Conservation (phyloP, 2,888 invertebrate genomes). For the Caenorhabditis japonica region DNA sequence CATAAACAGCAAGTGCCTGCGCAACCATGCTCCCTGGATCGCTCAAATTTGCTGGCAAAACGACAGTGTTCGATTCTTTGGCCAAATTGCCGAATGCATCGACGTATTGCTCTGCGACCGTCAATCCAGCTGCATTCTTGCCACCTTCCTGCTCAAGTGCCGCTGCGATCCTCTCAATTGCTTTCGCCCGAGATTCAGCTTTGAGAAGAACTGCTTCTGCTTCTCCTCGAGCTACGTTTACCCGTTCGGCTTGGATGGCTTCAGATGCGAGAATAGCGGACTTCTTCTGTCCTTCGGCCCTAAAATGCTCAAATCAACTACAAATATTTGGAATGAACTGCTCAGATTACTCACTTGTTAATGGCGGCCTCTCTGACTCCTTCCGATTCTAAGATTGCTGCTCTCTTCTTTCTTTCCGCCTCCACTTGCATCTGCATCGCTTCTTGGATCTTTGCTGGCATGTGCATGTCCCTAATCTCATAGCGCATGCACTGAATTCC, state of each 20-base stretch:
- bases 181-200: slow-evolving; percentile 90
- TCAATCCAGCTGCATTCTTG: slow-evolving; percentile 87
- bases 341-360: slow-evolving; percentile 80
- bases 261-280: slow-evolving; percentile 85
- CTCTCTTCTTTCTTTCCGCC: slow-evolving; percentile 95
- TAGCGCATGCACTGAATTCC: slow-evolving; percentile 95
- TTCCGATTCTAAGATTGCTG: slow-evolving; percentile 96
- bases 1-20: slow-evolving; percentile 73
- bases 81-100: slow-evolving; percentile 93
- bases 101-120: slow-evolving; percentile 95
- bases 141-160: slow-evolving; percentile 78
- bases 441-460: slow-evolving; percentile 92
- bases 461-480: slow-evolving; percentile 91
- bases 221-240: slow-evolving; percentile 81
- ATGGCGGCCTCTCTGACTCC: slow-evolving; percentile 84
- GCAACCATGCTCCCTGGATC: slow-evolving; percentile 70
- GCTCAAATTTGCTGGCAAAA: slow-evolving; percentile 83
- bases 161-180: slow-evolving; percentile 85
- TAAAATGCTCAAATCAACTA: no score
- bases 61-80: slow-evolving; percentile 91
- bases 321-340: background rate
- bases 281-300: slow-evolving; percentile 90
- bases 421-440: slow-evolving; percentile 99
- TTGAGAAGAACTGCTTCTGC: slow-evolving; percentile 90
- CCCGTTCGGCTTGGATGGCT: slow-evolving; percentile 85